phyloP scores from a whole-genome alignment of 2,797 vertebrate species.

The Microctenopoma stevenorrisi region DNA sequence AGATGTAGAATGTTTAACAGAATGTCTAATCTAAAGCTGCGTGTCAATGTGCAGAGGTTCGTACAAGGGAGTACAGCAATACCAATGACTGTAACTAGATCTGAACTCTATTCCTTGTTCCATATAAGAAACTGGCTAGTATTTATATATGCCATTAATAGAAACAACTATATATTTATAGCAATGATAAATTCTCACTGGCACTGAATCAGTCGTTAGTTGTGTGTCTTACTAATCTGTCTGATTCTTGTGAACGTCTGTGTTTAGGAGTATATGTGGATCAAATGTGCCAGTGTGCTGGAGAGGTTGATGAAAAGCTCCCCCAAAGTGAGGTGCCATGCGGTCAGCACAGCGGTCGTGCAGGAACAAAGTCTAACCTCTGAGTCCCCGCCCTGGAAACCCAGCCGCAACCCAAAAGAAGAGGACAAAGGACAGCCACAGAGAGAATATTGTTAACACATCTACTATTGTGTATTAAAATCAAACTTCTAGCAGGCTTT shows the following conservation, averaged over 20 bases:
- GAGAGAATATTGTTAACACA: slow-evolving; percentile 83
- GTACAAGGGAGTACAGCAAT: slow-evolving; percentile 1
- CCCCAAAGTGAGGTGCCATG: slow-evolving; percentile 86
- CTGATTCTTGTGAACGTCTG: neutral
- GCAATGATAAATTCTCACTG: slow-evolving; percentile 50
- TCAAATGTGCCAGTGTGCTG: slow-evolving; percentile 84
- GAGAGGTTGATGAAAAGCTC: slow-evolving; percentile 87
- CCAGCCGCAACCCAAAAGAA: slow-evolving; percentile 86
- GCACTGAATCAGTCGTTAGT: slow-evolving; percentile 27
- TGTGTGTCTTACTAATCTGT: slow-evolving; percentile 4
- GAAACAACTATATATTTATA: slow-evolving; percentile 54
- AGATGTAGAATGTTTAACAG: neutral
- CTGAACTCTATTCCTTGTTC: slow-evolving; percentile 34
- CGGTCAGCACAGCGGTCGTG: slow-evolving; percentile 88
- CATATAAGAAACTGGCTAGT: slow-evolving; percentile 40
- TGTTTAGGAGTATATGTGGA: slow-evolving; percentile 36
- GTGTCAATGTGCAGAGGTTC: slow-evolving; percentile 17
- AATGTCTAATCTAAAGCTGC: neutral
- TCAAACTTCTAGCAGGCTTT: slow-evolving; percentile 32
- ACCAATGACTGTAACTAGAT: slow-evolving; percentile 53
- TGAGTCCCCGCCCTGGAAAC: slow-evolving; percentile 89
- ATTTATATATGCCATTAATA: slow-evolving; percentile 59
- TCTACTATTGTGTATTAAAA: slow-evolving; percentile 51
- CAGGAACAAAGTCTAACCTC: slow-evolving; percentile 93
- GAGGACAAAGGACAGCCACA: slow-evolving; percentile 85